Base-by-base conservation (phyloP, 2,113 vertebrate species). In the Antigone vipio region DNA sequence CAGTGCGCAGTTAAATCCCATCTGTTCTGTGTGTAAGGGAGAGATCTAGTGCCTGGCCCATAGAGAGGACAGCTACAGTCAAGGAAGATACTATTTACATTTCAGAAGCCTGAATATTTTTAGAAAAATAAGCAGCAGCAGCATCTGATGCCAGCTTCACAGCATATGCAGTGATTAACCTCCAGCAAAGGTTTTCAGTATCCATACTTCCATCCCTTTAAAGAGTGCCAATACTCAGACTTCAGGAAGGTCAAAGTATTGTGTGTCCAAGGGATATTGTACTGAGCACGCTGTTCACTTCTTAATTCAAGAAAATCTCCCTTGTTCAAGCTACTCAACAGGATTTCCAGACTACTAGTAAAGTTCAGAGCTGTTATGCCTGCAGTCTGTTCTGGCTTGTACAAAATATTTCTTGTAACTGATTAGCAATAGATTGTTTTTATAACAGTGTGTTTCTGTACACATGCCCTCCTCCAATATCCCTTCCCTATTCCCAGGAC, bases 381-480 rank as follows among this genome's bases (percentile, higher is more conserved):
- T 86, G 79, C 40, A 80, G 50, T 11, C 35, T 27, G 17, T 62
- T 64, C 83, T 62, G 73, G 29, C 44, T 88, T 62, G 52, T 8
- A 88, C 26, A 49, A 93, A 91, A 81, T 60, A 72, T 47, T 89
- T 68, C 50, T 95, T 47, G 49, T 69, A 73, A 76, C 86, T 83
- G 91, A 79, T 91, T 80, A 95, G 84, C 62, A 58, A 74, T 69
- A 80, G 77, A 40, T 76, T 94, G 95, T 92, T 97, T 95, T 95
- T 85, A n/a, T 88, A 96, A 79, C 9, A 1, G 24, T 45, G 83
- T 73, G 69, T 89, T 76, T 94, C 89, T 85, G 74, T 87, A 75
- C 74, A 82, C 58, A 68, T 73, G 58, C 84, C 71, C 40, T 93
- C 66, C 81, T 94, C 49, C 45, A 64, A 62, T 16, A 92, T 56